Evolutionary conservation across 2,888 invertebrate species (phyloP).

Genomic region (Lepeophtheirus nordmannii): DNA sequence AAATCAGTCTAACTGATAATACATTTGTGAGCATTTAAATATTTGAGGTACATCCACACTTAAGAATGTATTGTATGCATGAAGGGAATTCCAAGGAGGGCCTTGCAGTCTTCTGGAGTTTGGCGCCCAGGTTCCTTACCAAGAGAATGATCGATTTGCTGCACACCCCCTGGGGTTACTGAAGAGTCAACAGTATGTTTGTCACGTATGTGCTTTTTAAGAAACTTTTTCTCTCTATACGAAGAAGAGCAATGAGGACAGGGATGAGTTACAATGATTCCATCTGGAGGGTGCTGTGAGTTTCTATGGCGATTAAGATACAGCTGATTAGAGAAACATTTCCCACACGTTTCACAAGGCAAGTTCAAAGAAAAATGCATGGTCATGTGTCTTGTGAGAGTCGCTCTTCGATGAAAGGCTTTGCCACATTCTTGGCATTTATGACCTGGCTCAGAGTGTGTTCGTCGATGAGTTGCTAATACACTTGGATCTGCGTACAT

Average conservation of each 20-base stretch:
- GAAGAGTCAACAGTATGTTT: not conserved
- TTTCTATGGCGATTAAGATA: not conserved
- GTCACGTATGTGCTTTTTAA: not conserved
- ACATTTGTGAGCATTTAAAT: too few species aligned
- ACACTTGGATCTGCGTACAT: conserved; percentile 1
- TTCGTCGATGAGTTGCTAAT: not conserved
- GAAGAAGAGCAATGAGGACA: not conserved
- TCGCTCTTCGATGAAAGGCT: not conserved
- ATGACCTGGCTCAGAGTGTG: not conserved
- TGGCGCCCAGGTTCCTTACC: not conserved
- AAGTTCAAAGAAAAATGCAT: not conserved
- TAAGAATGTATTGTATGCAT: not conserved
- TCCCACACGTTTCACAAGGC: not conserved
- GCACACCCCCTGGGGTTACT: not conserved
- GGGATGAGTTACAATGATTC: not conserved
- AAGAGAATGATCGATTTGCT: not conserved
- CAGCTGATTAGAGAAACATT: conserved; percentile 2
- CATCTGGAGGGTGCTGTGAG: conserved; percentile 2
- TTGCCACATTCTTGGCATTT: not conserved
- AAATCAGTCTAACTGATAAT: too few species aligned
- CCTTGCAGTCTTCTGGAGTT: not conserved
- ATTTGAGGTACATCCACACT: not conserved
- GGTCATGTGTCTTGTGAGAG: not conserved
- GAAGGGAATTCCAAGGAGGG: not conserved
- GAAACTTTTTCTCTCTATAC: conserved; percentile 1